Evolutionary conservation across 2,888 invertebrate species (phyloP).

Genomic region (Craniophora ligustri): DNA sequence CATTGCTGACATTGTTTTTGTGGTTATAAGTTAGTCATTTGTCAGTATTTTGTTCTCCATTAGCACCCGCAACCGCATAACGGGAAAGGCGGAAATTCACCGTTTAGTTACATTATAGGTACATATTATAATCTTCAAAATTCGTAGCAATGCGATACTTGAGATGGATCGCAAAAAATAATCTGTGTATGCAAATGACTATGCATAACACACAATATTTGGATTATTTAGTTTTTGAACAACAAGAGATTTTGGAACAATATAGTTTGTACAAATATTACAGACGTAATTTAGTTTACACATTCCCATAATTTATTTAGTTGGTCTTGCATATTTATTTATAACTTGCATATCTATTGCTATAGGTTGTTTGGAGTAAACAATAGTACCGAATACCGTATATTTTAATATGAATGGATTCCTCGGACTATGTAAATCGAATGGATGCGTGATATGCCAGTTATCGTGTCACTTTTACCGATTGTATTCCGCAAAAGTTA

Average conservation of each 20-base stretch:
- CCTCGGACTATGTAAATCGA: neutral
- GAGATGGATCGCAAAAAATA: neutral
- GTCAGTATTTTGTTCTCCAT: neutral
- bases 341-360: constrained; percentile 1
- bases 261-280: too few relatives aligned
- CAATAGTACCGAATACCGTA: neutral
- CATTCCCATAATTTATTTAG: neutral
- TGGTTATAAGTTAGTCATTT: neutral
- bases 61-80: neutral
- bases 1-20: too few relatives aligned
- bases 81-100: neutral
- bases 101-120: too few relatives aligned
- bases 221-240: too few relatives aligned
- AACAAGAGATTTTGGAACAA: too few relatives aligned
- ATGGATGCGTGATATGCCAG: constrained; percentile 11
- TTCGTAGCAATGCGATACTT: constrained; percentile 9
- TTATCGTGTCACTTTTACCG: constrained; percentile 17
- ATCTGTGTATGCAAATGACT: neutral
- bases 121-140: neutral
- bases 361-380: constrained; percentile 1
- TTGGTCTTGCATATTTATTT: neutral
- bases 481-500: constrained; percentile 8
- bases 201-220: neutral
- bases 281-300: too few relatives aligned
- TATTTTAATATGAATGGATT: constrained; percentile 2